Conservation (phyloP, 2,113 vertebrate genomes). For the Ramphastos sulfuratus region DNA sequence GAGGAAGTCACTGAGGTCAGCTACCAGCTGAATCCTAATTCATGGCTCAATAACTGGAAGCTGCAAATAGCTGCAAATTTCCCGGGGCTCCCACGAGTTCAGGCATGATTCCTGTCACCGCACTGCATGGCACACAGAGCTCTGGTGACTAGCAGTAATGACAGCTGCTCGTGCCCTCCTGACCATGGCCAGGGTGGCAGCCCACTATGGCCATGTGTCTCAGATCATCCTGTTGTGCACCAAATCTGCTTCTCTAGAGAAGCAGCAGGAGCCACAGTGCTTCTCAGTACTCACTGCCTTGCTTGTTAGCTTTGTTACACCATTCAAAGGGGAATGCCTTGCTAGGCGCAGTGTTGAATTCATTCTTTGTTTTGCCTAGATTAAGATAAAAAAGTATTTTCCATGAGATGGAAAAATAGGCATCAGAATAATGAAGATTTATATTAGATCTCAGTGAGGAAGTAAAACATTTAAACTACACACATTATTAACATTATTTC, state of each 20-base stretch:
- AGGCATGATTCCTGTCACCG: background rate
- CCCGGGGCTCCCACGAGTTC: background rate
- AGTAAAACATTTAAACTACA: background rate
- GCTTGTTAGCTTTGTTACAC: background rate
- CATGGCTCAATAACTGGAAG: slow-evolving; percentile 13
- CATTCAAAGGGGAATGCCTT: background rate
- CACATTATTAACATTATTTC: background rate
- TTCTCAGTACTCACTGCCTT: background rate
- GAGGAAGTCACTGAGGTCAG: background rate
- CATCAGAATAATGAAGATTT: background rate
- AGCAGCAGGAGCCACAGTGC: background rate
- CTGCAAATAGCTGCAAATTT: background rate
- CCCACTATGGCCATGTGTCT: background rate
- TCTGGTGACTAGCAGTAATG: background rate
- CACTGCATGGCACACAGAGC: background rate
- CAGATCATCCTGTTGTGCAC: too few species aligned
- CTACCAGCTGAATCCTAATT: background rate
- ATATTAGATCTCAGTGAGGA: background rate
- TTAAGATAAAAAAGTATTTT: background rate
- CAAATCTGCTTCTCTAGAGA: background rate
- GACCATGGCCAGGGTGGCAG: rapidly evolving
- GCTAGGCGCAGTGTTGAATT: background rate
- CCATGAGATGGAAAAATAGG: background rate
- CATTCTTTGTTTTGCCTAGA: background rate
- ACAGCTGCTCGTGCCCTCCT: background rate